Conservation (phyloP, 2,888 invertebrate genomes). For the Amaurobius ferox region DNA sequence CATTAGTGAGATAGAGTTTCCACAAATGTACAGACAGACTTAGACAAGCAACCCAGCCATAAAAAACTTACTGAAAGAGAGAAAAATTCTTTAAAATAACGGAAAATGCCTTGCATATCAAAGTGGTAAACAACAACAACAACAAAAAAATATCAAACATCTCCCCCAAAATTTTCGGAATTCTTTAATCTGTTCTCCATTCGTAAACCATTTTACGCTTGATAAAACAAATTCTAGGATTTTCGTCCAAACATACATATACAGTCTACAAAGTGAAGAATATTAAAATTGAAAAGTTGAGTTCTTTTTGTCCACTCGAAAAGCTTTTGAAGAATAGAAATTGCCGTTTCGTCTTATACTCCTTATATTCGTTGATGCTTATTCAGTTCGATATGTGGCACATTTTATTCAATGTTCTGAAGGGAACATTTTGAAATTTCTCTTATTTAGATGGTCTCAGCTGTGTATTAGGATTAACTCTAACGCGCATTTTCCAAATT, state of each 20-base stretch:
- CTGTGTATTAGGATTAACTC: too few relatives aligned
- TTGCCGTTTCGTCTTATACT: not conserved
- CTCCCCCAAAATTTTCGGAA: too few relatives aligned
- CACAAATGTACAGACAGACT: too few relatives aligned
- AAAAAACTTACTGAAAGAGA: not conserved
- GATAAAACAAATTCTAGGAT: not conserved
- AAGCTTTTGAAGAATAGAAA: not conserved
- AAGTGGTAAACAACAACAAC: not conserved
- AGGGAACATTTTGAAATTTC: constrained; percentile 8
- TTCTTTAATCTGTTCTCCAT: not conserved
- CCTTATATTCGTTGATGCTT: not conserved
- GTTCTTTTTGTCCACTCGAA: not conserved
- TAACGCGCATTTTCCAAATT: not conserved
- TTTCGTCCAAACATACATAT: not conserved
- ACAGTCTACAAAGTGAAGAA: not conserved
- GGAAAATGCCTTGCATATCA: too few relatives aligned
- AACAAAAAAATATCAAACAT: too few relatives aligned
- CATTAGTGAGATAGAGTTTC: too few relatives aligned
- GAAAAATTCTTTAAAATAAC: not conserved
- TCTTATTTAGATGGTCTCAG: not conserved
- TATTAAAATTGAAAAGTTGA: constrained; percentile 8
- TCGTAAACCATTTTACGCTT: not conserved
- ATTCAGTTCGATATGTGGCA: not conserved
- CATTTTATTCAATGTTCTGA: constrained; percentile 1
- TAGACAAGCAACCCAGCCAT: too few relatives aligned